Evolutionary conservation across 2,888 invertebrate genomes (phyloP), one percentile per base, ranked within the genome.

Genomic region (Agrotis clavis): DNA sequence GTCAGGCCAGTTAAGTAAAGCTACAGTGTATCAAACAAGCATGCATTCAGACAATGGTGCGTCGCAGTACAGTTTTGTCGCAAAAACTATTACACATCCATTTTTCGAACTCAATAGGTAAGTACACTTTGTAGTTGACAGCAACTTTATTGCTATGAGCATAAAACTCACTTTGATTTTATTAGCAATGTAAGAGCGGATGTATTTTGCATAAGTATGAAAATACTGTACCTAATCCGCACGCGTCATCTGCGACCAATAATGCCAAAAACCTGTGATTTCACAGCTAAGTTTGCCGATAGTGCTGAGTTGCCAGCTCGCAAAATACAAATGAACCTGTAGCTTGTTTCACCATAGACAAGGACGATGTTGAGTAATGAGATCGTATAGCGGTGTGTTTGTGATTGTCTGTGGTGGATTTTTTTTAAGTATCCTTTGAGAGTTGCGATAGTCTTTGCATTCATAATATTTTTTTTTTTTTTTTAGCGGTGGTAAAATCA

Each of bases 191-290:
- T 35, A 35, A 35, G 35, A 35, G 35, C 35, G 35, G 35, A 6
- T 35, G 35, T 35, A 7, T 35, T 1, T 35, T 7, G 35, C 35
- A 35, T 35, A 7, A 5, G 35, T 35, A 35, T 35, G 35, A 35
- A 35, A 35, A 35, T 35, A 35, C 35, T 35, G 35, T 1, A 35
- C 54, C 48, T 65, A 51, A 62, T 45, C 57, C 70, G 50, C 35
- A 63, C 48, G 63, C 25, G 48, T 72, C 78, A 67, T 72, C 56
- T 57, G 48, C 16, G 35, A 35, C 63, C 48, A 71, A 71, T 82
- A 72, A 56, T 25, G 41, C 56, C 69, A 74, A 79, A 82, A 79
- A 67, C 74, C 68, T 71, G 41, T 70, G 68, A 70, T 60, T 65
- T 63, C 45, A 67, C 57, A 71, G 67, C 64, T 74, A 56, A 79